phyloP scores from a whole-genome alignment of 2,797 vertebrate species.

The Loriculus beryllinus region DNA sequence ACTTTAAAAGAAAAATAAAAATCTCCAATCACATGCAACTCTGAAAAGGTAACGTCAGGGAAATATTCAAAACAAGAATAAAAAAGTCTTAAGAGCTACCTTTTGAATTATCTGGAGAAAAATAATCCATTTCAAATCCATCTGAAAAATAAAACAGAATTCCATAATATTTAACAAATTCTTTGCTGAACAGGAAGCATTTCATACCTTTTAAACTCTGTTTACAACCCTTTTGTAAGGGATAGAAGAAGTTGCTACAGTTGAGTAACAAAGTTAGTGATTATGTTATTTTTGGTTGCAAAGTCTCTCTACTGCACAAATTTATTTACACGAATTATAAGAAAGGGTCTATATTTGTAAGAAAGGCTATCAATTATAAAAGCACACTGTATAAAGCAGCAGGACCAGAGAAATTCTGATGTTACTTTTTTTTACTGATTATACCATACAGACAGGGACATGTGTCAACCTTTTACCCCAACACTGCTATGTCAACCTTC shows the following conservation, averaged over 20 bases:
- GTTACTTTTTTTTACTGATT: background rate
- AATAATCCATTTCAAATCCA: slow-evolving; percentile 85
- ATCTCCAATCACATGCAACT: background rate
- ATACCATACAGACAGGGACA: background rate
- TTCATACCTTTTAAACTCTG: background rate
- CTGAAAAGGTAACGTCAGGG: background rate
- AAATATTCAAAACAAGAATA: background rate
- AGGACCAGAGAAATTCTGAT: background rate
- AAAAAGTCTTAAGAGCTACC: slow-evolving; percentile 73
- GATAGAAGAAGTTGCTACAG: background rate
- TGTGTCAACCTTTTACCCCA: background rate
- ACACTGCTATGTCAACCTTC: background rate
- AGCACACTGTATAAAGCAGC: background rate
- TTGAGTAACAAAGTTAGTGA: background rate
- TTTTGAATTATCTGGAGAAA: slow-evolving; percentile 90
- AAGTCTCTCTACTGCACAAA: background rate
- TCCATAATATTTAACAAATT: background rate
- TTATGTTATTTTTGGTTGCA: background rate
- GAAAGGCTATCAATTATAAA: background rate
- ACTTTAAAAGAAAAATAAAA: background rate
- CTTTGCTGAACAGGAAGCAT: background rate
- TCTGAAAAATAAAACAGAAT: slow-evolving; percentile 72
- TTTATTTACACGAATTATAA: background rate
- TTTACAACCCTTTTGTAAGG: background rate
- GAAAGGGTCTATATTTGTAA: background rate